Percentiles rank a stretch among this genome's conserved stretches.
phyloP scores from a whole-genome alignment of 2,797 vertebrate species.

The Megalops cyprinoides region DNA sequence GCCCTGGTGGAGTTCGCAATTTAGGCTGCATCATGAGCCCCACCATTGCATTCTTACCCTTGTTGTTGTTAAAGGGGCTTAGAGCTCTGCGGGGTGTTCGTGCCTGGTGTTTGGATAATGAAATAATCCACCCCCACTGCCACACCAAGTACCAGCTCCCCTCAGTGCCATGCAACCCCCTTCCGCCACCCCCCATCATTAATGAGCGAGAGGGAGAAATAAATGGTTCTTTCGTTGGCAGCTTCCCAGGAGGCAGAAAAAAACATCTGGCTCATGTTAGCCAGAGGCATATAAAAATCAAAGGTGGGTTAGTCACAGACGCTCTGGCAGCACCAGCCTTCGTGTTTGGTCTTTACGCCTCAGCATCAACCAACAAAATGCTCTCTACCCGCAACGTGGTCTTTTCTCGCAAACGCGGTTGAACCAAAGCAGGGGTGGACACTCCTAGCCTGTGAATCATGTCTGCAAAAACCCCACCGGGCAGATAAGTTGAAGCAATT shows the following conservation, averaged over 20 bases:
- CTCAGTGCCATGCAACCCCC: not conserved
- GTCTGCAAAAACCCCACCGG: not conserved
- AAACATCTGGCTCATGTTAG: conserved; percentile 77
- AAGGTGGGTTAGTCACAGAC: conserved; percentile 62
- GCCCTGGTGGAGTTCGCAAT: not conserved
- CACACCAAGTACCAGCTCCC: too few relatives aligned
- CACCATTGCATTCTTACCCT: not conserved
- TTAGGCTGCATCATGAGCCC: not conserved
- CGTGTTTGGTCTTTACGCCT: not conserved
- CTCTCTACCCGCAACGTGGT: too few relatives aligned
- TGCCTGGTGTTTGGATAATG: not conserved
- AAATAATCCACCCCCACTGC: not conserved
- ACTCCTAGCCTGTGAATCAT: not conserved
- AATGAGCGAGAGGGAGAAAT: conserved; percentile 55
- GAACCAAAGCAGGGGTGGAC: too few relatives aligned
- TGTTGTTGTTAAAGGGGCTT: not conserved
- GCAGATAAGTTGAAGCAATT: not conserved
- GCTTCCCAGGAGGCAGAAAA: conserved; percentile 57
- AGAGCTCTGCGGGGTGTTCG: not conserved
- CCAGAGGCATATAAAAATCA: conserved; percentile 69
- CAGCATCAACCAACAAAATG: too few relatives aligned
- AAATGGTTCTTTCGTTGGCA: conserved; percentile 59
- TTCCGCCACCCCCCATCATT: conserved; percentile 56
- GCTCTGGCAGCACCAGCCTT: conserved; percentile 26
- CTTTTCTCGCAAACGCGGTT: too few relatives aligned